Conservation (phyloP, 1,140 invertebrate genomes). For the Caenorhabditis tropicalis region DNA sequence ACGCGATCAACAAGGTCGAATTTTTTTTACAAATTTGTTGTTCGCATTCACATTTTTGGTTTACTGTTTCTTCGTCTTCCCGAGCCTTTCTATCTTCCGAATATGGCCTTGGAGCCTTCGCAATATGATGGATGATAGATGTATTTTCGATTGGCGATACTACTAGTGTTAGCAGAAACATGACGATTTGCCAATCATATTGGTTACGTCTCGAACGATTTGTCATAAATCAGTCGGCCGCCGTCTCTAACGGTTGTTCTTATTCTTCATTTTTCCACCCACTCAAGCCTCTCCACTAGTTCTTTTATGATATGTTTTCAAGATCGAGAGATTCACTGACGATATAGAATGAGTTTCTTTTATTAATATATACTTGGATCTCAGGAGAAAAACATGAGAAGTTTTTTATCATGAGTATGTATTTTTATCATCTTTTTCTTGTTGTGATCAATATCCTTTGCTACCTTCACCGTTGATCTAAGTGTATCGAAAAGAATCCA, state of each 20-base stretch:
- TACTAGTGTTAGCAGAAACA: neutral
- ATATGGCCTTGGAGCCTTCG: neutral
- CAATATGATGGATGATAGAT: slow-evolving; percentile 13
- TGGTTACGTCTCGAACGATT: slow-evolving; percentile 21
- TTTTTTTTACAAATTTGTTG: neutral
- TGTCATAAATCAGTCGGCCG: slow-evolving; percentile 38
- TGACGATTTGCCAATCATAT: slow-evolving; percentile 23
- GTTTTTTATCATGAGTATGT: no score
- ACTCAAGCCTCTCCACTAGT: neutral
- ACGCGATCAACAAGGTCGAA: slow-evolving; percentile 15
- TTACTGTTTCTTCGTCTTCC: no score
- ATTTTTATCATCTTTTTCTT: no score
- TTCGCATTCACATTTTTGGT: neutral
- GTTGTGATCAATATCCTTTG: neutral
- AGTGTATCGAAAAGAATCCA: slow-evolving; percentile 29
- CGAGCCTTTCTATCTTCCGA: neutral
- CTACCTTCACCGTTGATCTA: neutral
- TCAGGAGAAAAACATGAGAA: no score
- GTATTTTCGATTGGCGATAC: neutral
- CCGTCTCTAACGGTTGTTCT: neutral
- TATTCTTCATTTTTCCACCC: neutral
- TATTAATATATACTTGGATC: no score
- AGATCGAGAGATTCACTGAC: no score
- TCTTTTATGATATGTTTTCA: neutral
- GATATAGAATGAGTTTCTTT: no score